Percentiles rank a stretch among this genome's conserved stretches.
Evolutionary conservation across 2,888 invertebrate species (phyloP).

Genomic region (Chrysomela aeneicollis): DNA sequence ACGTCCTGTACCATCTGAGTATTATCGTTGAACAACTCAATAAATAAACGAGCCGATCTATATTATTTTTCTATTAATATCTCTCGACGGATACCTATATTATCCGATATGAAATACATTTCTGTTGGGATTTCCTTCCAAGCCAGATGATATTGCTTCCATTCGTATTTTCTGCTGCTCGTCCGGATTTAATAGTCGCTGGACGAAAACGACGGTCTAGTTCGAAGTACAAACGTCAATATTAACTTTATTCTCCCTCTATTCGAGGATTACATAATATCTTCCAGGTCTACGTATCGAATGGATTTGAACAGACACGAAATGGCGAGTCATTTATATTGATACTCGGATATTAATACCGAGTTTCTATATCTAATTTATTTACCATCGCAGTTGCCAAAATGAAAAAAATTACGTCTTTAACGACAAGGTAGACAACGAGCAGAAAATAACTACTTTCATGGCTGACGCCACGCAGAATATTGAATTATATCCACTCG

Average conservation of each 20-base stretch:
- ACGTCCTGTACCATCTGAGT: too few species aligned
- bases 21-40: too few species aligned
- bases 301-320: neutral
- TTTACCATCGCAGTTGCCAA: too few species aligned
- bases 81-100: neutral
- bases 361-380: too few species aligned
- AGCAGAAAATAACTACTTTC: too few species aligned
- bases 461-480: too few species aligned
- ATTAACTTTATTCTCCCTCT: conserved; percentile 56
- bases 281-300: neutral
- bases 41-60: too few species aligned
- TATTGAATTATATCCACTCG: too few species aligned
- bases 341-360: too few species aligned
- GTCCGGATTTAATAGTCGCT: neutral
- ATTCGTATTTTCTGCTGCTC: neutral
- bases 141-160: neutral
- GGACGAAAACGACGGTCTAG: neutral
- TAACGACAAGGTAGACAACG: too few species aligned
- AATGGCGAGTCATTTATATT: neutral
- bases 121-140: neutral
- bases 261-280: neutral
- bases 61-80: too few species aligned
- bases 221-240: conserved; percentile 55
- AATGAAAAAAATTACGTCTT: too few species aligned
- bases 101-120: neutral